These are phyloP conservation scores for Acropora tenuis DNA, from an alignment of 64 coral and sea anemone genomes.

Conservation along the genomic window DNA sequence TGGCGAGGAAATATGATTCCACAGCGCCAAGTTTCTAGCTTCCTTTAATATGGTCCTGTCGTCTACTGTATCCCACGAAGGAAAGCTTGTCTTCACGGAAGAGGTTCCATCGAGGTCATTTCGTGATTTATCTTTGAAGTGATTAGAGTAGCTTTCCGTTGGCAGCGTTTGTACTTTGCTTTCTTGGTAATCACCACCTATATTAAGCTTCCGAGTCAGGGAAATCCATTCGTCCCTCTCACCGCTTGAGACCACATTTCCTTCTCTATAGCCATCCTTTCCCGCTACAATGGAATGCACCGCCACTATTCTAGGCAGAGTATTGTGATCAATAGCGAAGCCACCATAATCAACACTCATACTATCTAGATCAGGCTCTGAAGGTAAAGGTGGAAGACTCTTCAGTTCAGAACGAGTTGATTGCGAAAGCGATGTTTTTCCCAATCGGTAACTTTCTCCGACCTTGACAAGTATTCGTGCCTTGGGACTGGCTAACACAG, in stretches of 20 bases:
- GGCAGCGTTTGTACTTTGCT: not conserved
- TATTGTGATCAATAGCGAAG: slow-evolving; percentile 42
- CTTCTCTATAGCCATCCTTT: not conserved
- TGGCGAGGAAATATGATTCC: slow-evolving; percentile 2
- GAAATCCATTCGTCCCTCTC: not conserved
- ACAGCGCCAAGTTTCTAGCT: not conserved
- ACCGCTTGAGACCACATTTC: not conserved
- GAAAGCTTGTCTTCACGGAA: not conserved
- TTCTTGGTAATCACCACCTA: not conserved
- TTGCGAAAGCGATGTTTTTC: not conserved
- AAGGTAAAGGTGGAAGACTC: slow-evolving; percentile 5
- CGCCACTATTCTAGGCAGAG: slow-evolving; percentile 56
- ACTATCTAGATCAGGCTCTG: not conserved
- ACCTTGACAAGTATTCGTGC: not conserved
- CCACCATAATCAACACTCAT: slow-evolving; percentile 9
- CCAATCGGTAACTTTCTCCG: not conserved
- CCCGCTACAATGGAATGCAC: slow-evolving; percentile 57
- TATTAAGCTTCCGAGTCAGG: not conserved
- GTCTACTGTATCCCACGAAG: not conserved
- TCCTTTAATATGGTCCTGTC: not conserved
- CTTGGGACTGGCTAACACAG: not conserved
- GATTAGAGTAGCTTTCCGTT: not conserved
- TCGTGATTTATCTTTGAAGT: not conserved
- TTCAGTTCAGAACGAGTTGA: not conserved
- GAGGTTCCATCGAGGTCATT: not conserved